Percentiles rank a stretch among this genome's conserved stretches.
Conservation (phyloP, 1,140 invertebrate genomes). For the Drosophila simulans region DNA sequence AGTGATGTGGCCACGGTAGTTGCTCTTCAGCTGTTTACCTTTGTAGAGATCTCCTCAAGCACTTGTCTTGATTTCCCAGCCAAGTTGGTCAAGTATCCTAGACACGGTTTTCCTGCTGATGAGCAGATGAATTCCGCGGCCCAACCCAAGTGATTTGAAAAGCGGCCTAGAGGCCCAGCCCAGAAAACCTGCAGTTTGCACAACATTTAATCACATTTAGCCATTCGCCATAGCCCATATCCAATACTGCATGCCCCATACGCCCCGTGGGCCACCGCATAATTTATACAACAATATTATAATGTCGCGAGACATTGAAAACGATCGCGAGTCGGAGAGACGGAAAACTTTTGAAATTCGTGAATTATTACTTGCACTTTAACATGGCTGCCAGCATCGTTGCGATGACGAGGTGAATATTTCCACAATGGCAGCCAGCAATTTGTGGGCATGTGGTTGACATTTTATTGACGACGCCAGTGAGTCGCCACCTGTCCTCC, state of each 20-base stretch:
- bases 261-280: constrained; percentile 60
- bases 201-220: constrained; percentile 81
- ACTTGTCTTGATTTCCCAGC: constrained; percentile 19
- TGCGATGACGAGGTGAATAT: constrained; percentile 70
- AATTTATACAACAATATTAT: constrained; percentile 79
- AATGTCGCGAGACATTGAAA: constrained; percentile 79
- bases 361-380: constrained; percentile 83
- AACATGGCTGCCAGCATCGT: constrained; percentile 57
- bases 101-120: constrained; percentile 14
- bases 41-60: constrained; percentile 36
- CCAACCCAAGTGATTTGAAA: neutral
- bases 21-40: constrained; percentile 45
- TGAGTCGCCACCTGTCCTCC: constrained; percentile 72
- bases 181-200: constrained; percentile 67
- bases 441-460: constrained; percentile 64
- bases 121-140: constrained; percentile 13
- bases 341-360: constrained; percentile 74
- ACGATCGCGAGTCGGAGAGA: constrained; percentile 27
- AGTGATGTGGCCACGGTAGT: constrained; percentile 21
- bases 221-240: constrained; percentile 67
- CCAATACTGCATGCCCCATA: constrained; percentile 33
- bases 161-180: constrained; percentile 4
- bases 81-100: constrained; percentile 57
- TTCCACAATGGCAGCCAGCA: constrained; percentile 54
- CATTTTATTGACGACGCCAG: constrained; percentile 77